Conservation (phyloP, 23 tunicate species). For the Clavelina lepadiformis region DNA sequence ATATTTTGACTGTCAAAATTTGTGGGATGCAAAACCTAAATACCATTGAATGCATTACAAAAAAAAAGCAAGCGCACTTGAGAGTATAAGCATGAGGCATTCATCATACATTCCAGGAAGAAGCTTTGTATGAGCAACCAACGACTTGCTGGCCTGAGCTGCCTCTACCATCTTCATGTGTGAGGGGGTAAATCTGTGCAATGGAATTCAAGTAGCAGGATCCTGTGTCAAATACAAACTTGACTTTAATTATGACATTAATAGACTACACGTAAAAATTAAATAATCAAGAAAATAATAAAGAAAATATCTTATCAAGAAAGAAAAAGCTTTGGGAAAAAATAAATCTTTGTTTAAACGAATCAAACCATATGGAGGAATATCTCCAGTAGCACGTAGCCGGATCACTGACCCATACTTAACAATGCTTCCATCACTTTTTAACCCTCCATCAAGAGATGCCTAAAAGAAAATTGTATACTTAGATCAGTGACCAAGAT, state of each 20-base stretch:
- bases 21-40: neutral
- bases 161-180: slow-evolving; percentile 2
- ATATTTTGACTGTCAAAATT: neutral
- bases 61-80: no score
- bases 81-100: no score
- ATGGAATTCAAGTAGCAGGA: slow-evolving; percentile 14
- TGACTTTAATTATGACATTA: no score
- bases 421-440: neutral
- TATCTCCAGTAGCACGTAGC: slow-evolving; percentile 1
- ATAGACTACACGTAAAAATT: no score
- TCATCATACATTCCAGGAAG: no score
- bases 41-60: neutral
- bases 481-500: no score
- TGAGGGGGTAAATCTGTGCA: neutral
- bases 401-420: slow-evolving; percentile 1
- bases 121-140: slow-evolving; percentile 9
- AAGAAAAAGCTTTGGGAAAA: no score
- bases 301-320: no score
- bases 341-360: no score
- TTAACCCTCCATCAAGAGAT: neutral
- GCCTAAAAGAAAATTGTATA: no score
- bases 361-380: slow-evolving; percentile 5
- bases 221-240: no score
- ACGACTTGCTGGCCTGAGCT: slow-evolving; percentile 20
- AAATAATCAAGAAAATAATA: no score